These are phyloP conservation scores for Drosophila insularis DNA, from an alignment of 1,140 invertebrate species.

Conservation along the genomic window DNA sequence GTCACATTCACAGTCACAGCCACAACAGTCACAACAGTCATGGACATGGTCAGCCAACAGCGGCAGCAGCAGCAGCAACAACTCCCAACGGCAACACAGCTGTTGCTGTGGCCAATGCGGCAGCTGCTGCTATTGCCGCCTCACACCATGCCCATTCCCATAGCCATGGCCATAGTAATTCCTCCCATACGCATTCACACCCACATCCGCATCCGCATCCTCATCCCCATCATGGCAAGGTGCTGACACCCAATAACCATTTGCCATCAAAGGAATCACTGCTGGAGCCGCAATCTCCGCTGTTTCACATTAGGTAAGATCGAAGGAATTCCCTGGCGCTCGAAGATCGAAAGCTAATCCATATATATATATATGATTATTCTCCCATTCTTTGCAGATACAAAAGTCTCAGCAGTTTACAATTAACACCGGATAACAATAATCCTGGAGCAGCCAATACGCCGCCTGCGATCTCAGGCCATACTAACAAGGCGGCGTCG, in stretches of 20 bases:
- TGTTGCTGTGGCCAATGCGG: constrained; percentile 56
- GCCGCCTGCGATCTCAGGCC: constrained; percentile 77
- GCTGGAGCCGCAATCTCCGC: constrained; percentile 78
- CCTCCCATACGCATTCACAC: constrained; percentile 9
- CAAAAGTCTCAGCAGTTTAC: constrained; percentile 81
- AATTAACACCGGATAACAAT: constrained; percentile 78
- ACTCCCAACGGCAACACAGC: constrained; percentile 41
- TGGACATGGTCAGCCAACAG: constrained; percentile 38
- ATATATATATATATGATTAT: not conserved
- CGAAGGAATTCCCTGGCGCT: not conserved
- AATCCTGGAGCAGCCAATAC: constrained; percentile 45
- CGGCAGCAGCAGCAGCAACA: constrained; percentile 36
- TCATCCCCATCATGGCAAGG: constrained; percentile 70
- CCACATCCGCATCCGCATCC: constrained; percentile 36
- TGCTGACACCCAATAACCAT: constrained; percentile 80
- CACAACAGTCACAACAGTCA: constrained; percentile 56
- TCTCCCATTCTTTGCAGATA: constrained; percentile 48
- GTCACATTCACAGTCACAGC: constrained; percentile 69
- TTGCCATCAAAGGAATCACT: constrained; percentile 68
- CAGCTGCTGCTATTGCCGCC: constrained; percentile 55
- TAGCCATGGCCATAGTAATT: constrained; percentile 16
- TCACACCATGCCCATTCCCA: constrained; percentile 58
- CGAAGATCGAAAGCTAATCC: not conserved
- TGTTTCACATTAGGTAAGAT: constrained; percentile 81
- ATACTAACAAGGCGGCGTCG: constrained; percentile 62